Conservation (phyloP, 64 coral and sea anemone species). For the Trachythela sp. region DNA sequence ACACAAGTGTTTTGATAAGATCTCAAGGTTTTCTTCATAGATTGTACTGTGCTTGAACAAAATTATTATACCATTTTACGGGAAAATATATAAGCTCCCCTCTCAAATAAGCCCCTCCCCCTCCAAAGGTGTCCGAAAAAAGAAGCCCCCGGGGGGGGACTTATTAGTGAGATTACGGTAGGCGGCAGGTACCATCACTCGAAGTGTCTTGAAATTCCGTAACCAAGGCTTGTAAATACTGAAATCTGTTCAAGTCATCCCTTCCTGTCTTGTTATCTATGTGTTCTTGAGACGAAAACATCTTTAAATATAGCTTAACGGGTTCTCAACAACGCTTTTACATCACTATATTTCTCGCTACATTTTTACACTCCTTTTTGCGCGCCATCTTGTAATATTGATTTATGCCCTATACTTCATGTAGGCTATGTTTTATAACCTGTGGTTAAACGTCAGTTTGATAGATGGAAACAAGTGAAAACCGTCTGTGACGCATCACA, state of each 20-base stretch:
- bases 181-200: constrained; percentile 51
- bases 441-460: too few relatives aligned
- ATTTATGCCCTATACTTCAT: background rate
- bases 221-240: constrained; percentile 84
- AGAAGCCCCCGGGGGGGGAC: background rate
- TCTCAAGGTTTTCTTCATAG: too few relatives aligned
- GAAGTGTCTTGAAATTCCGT: constrained; percentile 86
- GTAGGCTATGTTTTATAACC: background rate
- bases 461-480: too few relatives aligned
- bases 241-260: constrained; percentile 63
- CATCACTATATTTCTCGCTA: background rate
- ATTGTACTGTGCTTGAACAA: too few relatives aligned
- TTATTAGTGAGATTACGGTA: background rate
- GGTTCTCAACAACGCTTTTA: background rate
- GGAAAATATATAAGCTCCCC: too few relatives aligned
- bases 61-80: too few relatives aligned
- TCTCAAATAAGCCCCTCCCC: too few relatives aligned
- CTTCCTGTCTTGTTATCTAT: constrained; percentile 75
- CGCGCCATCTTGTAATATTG: constrained; percentile 35
- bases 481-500: too few relatives aligned
- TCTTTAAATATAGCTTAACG: constrained; percentile 31
- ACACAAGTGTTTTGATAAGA: too few relatives aligned
- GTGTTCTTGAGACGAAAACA: constrained; percentile 82
- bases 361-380: background rate
- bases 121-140: too few relatives aligned